Conservation (phyloP, 1,140 invertebrate genomes). For the Leptinotarsa undecemlineata region DNA sequence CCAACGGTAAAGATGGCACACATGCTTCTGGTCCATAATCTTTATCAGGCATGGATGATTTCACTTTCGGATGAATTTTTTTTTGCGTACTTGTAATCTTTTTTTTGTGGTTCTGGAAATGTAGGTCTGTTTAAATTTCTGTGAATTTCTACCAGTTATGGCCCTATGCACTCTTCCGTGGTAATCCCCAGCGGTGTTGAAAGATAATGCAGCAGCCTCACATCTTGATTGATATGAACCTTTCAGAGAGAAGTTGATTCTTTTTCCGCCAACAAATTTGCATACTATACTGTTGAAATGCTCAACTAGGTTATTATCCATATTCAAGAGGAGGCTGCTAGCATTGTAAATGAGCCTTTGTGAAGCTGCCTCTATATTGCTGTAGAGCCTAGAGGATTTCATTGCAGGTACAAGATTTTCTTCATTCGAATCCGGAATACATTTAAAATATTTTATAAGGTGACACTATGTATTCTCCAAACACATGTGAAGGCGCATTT, state of each 20-base stretch:
- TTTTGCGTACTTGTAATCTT: too few species aligned
- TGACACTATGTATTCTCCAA: background rate
- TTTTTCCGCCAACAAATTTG: slow-evolving; percentile 10
- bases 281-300: background rate
- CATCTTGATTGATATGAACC: background rate
- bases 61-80: too few species aligned
- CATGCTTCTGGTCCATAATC: too few species aligned
- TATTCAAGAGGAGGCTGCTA: background rate
- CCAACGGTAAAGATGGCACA: too few species aligned
- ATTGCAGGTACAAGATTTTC: background rate
- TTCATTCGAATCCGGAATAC: background rate
- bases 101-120: too few species aligned
- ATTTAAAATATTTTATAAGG: background rate
- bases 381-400: background rate
- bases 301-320: background rate
- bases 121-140: too few species aligned
- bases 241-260: background rate
- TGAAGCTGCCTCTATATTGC: background rate
- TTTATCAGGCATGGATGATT: too few species aligned
- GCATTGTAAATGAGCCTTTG: background rate
- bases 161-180: too few species aligned
- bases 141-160: too few species aligned
- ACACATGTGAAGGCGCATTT: background rate
- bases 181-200: too few species aligned
- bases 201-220: background rate